phyloP scores from a whole-genome alignment of 2,797 vertebrate species.

The Spinus pinus region DNA sequence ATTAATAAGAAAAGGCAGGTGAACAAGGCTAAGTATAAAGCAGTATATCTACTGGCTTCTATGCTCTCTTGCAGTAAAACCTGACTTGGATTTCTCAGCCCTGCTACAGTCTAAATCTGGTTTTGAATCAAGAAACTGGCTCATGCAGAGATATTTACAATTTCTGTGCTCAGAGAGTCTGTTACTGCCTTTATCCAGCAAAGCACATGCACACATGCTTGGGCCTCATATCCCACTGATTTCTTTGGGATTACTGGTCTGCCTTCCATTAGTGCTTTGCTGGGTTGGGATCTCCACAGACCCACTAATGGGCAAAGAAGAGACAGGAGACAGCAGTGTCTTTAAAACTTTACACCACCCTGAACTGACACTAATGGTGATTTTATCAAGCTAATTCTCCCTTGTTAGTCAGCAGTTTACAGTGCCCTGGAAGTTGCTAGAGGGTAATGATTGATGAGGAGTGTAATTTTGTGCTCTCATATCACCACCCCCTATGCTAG shows the following conservation, averaged over 20 bases:
- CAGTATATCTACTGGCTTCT: background rate
- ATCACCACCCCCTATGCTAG: conserved; percentile 56
- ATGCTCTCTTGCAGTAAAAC: background rate
- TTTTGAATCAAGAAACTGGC: background rate
- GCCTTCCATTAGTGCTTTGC: background rate
- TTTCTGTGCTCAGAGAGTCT: background rate
- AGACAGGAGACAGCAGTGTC: background rate
- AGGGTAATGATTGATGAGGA: conserved; percentile 68
- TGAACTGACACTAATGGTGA: conserved; percentile 67
- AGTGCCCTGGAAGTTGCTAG: conserved; percentile 53
- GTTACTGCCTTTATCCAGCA: background rate
- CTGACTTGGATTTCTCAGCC: background rate
- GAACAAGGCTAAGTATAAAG: background rate
- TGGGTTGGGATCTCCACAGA: background rate
- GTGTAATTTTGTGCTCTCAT: conserved; percentile 50
- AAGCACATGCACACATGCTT: background rate
- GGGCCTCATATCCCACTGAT: background rate
- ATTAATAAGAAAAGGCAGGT: background rate
- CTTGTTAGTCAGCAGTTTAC: conserved; percentile 69
- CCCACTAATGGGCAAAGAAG: background rate
- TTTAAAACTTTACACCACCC: conserved; percentile 50
- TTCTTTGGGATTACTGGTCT: background rate
- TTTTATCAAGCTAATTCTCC: conserved; percentile 73
- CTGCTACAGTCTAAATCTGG: background rate
- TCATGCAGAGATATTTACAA: background rate